Base-by-base conservation (phyloP, 2,113 vertebrate species). In the Haemorhous mexicanus region DNA sequence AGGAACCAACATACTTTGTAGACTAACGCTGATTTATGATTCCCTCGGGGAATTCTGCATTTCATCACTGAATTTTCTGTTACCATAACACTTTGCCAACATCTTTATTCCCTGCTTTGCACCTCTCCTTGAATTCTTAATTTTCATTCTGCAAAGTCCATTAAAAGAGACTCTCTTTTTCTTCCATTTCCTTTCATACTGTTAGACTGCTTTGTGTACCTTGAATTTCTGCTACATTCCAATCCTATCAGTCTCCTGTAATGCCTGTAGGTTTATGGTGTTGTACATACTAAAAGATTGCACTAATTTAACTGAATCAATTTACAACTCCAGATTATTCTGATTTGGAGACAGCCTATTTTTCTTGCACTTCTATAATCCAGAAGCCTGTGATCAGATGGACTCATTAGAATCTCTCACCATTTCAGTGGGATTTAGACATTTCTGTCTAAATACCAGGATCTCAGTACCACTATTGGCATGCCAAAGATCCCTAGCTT, bases 11-110 rank as follows among this genome's bases (percentile, higher is more conserved):
- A 89, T 91, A 84, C 62, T 69, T 75, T 32, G 59, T 33, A 75
- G 90, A 84, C 59, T 90, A 67, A 92, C 86, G 47, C 21, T 90
- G 90, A 93, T 95, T 94, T 94, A 96, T 93, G 72, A 94, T 90
- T 95, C 82, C 93, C 78, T 92, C 6, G 0, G 72, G 87, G 79
- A 95, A 94, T 94, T 79, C 90, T 90, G 87, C 3, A 11, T 90
- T 97, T 94, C 63, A 74, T 79, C 90, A 86, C 47, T 70, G 79
- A 94, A 80, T 83, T 95, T 95, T 90, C 75, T 95, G 83, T 88
- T 94, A 90, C 90, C 68, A 52, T 80, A 95, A 92, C 61, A 84
- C 79, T 93, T 93, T 44, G 79, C 80, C 43, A 93, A 93, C 85
- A 81, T 80, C 79, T 44, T 84, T 63, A 74, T 80, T 83, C 50